Evolutionary conservation across 1,140 invertebrate species (phyloP).

Genomic region (Babylonia areolata): DNA sequence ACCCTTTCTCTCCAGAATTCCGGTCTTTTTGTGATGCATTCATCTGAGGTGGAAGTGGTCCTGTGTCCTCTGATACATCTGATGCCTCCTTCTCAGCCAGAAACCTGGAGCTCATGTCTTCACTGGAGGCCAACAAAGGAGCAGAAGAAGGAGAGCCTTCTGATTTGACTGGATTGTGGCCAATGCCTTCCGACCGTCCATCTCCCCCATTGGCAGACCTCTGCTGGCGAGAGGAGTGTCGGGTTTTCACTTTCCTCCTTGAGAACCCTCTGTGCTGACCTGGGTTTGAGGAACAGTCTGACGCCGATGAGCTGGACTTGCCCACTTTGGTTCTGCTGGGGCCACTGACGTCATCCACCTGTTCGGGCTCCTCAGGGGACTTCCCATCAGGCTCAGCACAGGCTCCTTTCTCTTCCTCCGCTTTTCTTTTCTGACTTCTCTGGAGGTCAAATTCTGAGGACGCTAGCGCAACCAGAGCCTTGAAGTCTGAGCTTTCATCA

Average conservation of each 20-base stretch:
- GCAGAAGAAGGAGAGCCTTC: too few species aligned
- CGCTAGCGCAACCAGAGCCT: conserved; percentile 89
- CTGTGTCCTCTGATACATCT: neutral
- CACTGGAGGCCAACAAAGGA: too few species aligned
- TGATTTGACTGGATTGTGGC: neutral
- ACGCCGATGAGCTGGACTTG: neutral
- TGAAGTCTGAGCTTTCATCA: conserved; percentile 81
- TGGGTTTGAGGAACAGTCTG: neutral
- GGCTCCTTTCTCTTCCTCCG: neutral
- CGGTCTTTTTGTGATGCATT: neutral
- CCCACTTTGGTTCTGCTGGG: neutral
- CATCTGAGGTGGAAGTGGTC: neutral
- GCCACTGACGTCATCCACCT: neutral
- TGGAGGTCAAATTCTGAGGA: conserved; percentile 85
- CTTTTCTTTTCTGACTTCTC: conserved; percentile 21
- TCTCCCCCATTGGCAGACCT: neutral
- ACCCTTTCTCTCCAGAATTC: neutral
- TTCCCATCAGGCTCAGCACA: neutral
- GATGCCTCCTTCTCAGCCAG: too few species aligned
- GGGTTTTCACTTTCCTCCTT: neutral
- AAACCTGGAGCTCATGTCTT: too few species aligned
- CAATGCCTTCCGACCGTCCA: neutral
- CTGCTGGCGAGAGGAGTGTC: neutral
- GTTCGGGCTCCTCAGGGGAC: neutral
- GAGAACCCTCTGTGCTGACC: neutral